phyloP scores from a whole-genome alignment of 53 echinoderm and acorn worm species.

The Temnopleurus reevesii region DNA sequence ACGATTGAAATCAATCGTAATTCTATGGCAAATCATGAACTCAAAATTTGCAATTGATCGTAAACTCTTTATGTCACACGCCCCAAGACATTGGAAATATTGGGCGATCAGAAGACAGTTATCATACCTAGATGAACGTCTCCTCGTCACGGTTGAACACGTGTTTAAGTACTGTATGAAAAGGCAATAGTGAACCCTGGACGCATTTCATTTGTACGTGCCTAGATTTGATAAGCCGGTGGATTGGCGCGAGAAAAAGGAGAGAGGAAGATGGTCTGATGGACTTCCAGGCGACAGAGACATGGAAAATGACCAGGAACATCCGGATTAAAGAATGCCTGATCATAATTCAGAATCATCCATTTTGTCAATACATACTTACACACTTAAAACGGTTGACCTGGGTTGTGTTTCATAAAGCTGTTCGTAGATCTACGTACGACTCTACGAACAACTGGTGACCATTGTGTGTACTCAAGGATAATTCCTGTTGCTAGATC shows the following conservation, averaged over 20 bases:
- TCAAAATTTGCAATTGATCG: background rate
- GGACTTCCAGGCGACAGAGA: slow-evolving; percentile 40
- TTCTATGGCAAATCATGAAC: background rate
- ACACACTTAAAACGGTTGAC: no score
- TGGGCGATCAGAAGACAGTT: background rate
- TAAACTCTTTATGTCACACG: background rate
- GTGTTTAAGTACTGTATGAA: background rate
- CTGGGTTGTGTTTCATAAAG: no score
- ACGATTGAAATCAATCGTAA: background rate
- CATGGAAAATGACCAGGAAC: background rate
- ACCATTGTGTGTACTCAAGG: no score
- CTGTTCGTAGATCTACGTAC: no score
- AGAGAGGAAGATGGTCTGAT: slow-evolving; percentile 47
- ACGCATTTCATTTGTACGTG: slow-evolving; percentile 26
- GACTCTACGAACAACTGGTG: no score
- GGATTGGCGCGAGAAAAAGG: background rate
- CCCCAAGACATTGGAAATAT: background rate
- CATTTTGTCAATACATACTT: no score
- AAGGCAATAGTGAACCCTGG: slow-evolving; percentile 12
- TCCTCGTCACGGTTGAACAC: background rate
- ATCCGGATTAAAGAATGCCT: background rate
- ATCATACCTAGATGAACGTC: background rate
- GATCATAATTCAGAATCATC: no score
- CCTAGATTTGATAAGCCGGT: background rate
- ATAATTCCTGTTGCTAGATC: no score